A percentile compares a stretch with the other conserved stretches of the same genome.
Evolutionary conservation across 1,140 invertebrate species (phyloP).

Genomic region (Seison nebaliae): DNA sequence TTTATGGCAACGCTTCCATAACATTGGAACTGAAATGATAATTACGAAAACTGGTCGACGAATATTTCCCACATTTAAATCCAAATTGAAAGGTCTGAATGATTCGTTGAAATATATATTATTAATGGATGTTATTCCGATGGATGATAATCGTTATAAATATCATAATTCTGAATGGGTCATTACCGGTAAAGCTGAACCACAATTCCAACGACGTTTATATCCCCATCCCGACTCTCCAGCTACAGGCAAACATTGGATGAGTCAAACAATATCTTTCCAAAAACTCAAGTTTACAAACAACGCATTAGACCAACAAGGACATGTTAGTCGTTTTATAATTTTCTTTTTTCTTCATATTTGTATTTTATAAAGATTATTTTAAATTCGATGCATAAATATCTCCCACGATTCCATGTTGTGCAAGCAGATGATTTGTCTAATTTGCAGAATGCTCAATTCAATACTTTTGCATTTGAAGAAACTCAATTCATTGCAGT

Average conservation of each 20-base stretch:
- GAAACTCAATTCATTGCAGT: conserved; percentile 90
- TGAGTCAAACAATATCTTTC: conserved; percentile 11
- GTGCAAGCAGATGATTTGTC: conserved; percentile 41
- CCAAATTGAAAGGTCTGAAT: conserved; percentile 4
- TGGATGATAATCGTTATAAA: conserved; percentile 12
- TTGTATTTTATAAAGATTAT: conserved; percentile 45
- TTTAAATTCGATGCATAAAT: conserved; percentile 99
- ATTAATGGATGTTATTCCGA: conserved; percentile 9
- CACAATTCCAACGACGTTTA: conserved; percentile 6
- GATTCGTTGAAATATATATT: conserved; percentile 8
- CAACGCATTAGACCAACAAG: conserved; percentile 8
- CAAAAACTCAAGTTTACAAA: conserved; percentile 13
- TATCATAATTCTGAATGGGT: conserved; percentile 12
- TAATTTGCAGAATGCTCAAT: conserved; percentile 22
- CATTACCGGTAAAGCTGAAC: conserved; percentile 13
- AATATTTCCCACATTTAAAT: conserved; percentile 12
- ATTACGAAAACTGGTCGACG: conserved; percentile 49
- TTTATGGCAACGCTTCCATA: conserved; percentile 89
- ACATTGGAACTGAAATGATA: conserved; percentile 90
- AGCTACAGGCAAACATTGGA: conserved; percentile 10
- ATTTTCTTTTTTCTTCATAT: not conserved
- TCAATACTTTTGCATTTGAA: conserved; percentile 89
- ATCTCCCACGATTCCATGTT: conserved; percentile 93
- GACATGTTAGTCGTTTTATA: conserved; percentile 2
- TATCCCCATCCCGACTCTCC: conserved; percentile 12